Evolutionary conservation across 2,888 invertebrate genomes (phyloP), one percentile per base, ranked within the genome.

Genomic region (Leucophora obtusa): DNA sequence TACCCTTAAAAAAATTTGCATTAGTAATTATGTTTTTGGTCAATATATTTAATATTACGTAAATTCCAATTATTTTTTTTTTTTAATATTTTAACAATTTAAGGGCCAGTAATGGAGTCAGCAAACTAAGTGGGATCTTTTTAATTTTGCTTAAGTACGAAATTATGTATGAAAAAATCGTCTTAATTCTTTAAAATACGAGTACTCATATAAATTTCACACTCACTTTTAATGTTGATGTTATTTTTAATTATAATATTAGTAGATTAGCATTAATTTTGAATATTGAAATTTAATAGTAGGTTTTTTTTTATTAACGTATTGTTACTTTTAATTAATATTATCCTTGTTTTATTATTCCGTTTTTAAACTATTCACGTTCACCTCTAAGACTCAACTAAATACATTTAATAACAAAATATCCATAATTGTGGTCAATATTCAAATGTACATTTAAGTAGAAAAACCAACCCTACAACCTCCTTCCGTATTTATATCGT

Each of bases 371-470:
- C 77, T 59, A 58, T 50, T 66, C 81, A 51, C 81, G 59, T 77
- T 69, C 73, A 73, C 53, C 54, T 77, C 70, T 56, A 70, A 81
- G 43, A 73, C 56, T 47, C 73, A 70, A 81, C 81, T 81, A 51
- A 74, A 70, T 58, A 15, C 17, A 14, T 63, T 65, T 68, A 17
- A 11, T 33, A 69, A 21, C 66, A 68, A 53, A 77, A 51, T 77
- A 65, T 70, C 66, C 73, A 60, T 65, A 73, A 81, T 54, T 77
- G 73, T 77, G 81, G 81, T 77, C 81, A 81, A 73, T 70, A 81
- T 81, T 73, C 73, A 81, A 81, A 81, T 77, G 73, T 38, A 54
- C 2, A 21, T 50, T 73, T 14, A 35, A 35, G 18, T 35, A 43
- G 10, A 59, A 69, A 8, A 18, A 33, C 28, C 59, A 60, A n/a